Conservation (phyloP, 2,888 invertebrate species). For the Ichneumoninae sp. region DNA sequence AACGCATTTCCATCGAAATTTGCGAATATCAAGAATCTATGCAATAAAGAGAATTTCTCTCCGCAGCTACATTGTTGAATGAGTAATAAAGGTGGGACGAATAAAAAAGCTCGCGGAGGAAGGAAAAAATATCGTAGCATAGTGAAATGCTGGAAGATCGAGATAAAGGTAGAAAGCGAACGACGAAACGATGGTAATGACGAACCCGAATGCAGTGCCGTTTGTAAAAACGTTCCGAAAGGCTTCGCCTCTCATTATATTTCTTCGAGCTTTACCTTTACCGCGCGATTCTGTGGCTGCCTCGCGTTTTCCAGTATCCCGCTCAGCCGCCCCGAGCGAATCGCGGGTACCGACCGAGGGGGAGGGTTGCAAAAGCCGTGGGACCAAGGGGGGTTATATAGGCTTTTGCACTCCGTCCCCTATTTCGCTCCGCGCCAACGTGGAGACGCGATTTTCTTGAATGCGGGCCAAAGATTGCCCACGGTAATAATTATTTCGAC, state of each 20-base stretch:
- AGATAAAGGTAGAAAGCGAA: constrained; percentile 46
- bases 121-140: constrained; percentile 47
- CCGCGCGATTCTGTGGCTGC: constrained; percentile 39
- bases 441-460: constrained; percentile 73
- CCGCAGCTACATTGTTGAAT: constrained; percentile 36
- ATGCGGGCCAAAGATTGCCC: constrained; percentile 76
- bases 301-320: constrained; percentile 45
- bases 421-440: constrained; percentile 28
- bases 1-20: neutral
- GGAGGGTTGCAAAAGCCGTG: constrained; percentile 16
- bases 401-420: constrained; percentile 28
- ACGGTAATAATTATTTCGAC: constrained; percentile 78
- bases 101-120: constrained; percentile 14
- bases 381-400: neutral
- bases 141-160: constrained; percentile 25
- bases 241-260: constrained; percentile 76
- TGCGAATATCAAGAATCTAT: constrained; percentile 21
- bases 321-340: constrained; percentile 38
- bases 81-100: constrained; percentile 32
- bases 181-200: constrained; percentile 73
- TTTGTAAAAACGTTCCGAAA: constrained; percentile 61
- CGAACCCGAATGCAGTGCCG: constrained; percentile 69
- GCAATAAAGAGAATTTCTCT: constrained; percentile 18
- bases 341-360: constrained; percentile 39
- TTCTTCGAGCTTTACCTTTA: constrained; percentile 64